Base-by-base conservation (phyloP, 2,888 invertebrate genomes). In the Polyommatus icarus region DNA sequence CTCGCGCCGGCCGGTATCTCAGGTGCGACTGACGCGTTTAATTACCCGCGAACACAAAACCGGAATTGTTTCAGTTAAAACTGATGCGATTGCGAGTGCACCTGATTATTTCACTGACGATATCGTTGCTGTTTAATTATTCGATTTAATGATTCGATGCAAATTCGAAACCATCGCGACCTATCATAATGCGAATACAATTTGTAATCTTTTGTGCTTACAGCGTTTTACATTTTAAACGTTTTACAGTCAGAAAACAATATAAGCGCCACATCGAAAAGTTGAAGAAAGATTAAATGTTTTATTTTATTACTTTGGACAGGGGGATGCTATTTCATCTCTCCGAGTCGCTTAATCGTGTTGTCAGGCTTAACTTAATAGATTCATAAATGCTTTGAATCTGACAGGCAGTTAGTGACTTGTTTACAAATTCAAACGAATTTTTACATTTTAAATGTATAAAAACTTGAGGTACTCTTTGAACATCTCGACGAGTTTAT, bases 81-180 rank as follows among this genome's bases (percentile, higher is more conserved):
- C 54, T 29, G 75, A 75, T 75, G 75, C 54, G 75, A 24, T 75
- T 75, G 75, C 29, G n/a, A 75, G 75, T 75, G 75, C 75, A 75
- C 54, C 75, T 75, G 75, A 61, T 77, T 73, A 77, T 77, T 73
- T 73, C 59, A 40, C 72, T 77, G 72, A 57, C 75, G 54, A 54
- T 75, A 75, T 75, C 75, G 24, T 40, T 57, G 73, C 57, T 77
- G 72, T 77, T 77, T 77, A 77, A 77, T 77, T 77, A 77, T 72
- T 77, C 77, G 77, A 77, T 77, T 77, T 73, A 77, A 77, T 73
- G 77, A 77, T 73, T 77, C 77, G 77, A 77, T 77, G 77, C 77
- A 77, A 77, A 77, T 77, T 72, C 61, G 77, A 73, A 77, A 77
- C 77, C 77, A 77, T 77, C 73, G 73, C 73, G 73, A 77, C 77